Evolutionary conservation across 2,888 invertebrate genomes (phyloP).

Genomic region (Sussaba pulchella): DNA sequence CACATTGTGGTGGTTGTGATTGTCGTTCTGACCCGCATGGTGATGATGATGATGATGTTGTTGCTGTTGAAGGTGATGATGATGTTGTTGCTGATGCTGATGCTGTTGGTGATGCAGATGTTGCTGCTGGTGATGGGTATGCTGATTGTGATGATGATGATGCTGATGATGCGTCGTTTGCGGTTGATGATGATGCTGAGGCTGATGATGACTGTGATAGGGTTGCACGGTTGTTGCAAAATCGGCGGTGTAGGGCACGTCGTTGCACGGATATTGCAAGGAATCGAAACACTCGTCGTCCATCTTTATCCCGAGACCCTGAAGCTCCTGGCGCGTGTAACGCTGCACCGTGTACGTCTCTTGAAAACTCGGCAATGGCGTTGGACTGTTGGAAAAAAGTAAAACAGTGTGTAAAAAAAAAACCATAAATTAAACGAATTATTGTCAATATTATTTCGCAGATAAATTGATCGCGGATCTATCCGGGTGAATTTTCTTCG

Average conservation of each 20-base stretch:
- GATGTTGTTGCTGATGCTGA: slow-evolving; percentile 82
- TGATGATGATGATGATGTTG: slow-evolving; percentile 72
- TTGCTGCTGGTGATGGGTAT: slow-evolving; percentile 85
- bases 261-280: slow-evolving; percentile 77
- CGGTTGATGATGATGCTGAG: slow-evolving; percentile 70
- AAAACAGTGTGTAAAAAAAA: too few relatives aligned
- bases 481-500: not conserved
- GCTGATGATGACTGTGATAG: slow-evolving; percentile 76
- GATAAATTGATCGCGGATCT: too few relatives aligned
- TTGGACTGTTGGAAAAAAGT: slow-evolving; percentile 83
- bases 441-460: too few relatives aligned
- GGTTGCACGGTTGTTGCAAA: slow-evolving; percentile 75
- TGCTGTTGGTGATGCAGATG: slow-evolving; percentile 71
- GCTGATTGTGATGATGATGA: slow-evolving; percentile 84
- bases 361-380: slow-evolving; percentile 93
- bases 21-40: slow-evolving; percentile 81
- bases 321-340: slow-evolving; percentile 87
- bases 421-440: not conserved
- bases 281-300: slow-evolving; percentile 93
- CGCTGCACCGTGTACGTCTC: slow-evolving; percentile 94
- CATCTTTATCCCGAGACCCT: slow-evolving; percentile 91
- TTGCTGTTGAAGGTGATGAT: slow-evolving; percentile 85
- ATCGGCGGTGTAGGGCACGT: slow-evolving; percentile 77
- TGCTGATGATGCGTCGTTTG: slow-evolving; percentile 71
- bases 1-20: slow-evolving; percentile 80